These are phyloP conservation scores for Oreocharis arfaki DNA, from an alignment of 2,113 vertebrate species.

Conservation along the genomic window DNA sequence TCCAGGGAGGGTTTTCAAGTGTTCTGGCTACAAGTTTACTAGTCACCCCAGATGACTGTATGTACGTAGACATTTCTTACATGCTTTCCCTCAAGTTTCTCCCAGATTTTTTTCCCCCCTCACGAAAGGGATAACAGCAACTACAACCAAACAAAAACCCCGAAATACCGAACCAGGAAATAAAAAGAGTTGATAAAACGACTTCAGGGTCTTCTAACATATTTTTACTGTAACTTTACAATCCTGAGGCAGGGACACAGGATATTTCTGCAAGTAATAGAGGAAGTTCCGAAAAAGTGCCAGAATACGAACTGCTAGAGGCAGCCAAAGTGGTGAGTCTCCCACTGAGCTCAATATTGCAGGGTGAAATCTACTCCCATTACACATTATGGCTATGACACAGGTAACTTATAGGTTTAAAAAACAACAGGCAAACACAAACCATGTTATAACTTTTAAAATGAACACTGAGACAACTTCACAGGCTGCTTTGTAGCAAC, in stretches of 20 bases:
- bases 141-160: no score
- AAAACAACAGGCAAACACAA: neutral
- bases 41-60: neutral
- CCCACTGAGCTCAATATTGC: neutral
- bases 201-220: neutral
- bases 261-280: neutral
- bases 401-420: neutral
- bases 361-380: neutral
- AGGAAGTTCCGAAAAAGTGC: neutral
- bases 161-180: neutral
- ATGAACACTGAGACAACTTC: neutral
- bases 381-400: neutral
- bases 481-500: neutral
- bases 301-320: neutral
- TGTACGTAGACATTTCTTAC: neutral
- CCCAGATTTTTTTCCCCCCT: neutral
- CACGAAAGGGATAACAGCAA: neutral
- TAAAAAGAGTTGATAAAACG: neutral
- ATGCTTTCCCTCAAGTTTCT: neutral
- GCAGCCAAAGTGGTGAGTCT: neutral
- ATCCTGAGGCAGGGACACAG: neutral
- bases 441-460: neutral
- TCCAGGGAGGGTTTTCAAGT: neutral
- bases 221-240: neutral
- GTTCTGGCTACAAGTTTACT: neutral